Base-by-base conservation (phyloP, 2,113 vertebrate genomes). In the Xenus cinereus region DNA sequence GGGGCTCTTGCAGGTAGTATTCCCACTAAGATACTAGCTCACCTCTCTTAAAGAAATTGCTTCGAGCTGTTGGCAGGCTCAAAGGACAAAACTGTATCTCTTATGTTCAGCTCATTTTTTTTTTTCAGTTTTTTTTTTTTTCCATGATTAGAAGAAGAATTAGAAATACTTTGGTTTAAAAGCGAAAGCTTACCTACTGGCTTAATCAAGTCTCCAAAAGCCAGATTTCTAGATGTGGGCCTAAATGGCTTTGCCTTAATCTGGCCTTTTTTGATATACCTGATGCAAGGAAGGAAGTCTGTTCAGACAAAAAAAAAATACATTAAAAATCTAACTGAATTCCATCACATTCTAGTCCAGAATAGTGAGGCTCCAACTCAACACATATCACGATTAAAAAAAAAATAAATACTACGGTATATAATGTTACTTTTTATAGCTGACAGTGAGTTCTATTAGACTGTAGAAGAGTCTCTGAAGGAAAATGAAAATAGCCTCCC, bases 401-500 rank as follows among this genome's bases (percentile, higher is more conserved):
- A 59, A 81, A 91, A 74, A n/a, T n/a, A n/a, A 93, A 66, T 71
- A 94, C 85, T 92, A 90, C 16, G 2, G 67, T 80, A 96, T 94
- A 80, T 84, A 87, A 82, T 53, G 68, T 86, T 92, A 32, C 90
- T 95, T 94, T 92, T 93, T 77, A 91, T 94, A 96, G 51, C 37
- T 93, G 92, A 95, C 72, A 95, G 78, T 86, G 77, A 97, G 63
- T 75, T 96, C 88, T 76, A 97, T 95, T 95, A 96, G 79, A 74
- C 30, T 92, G 88, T 2, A 88, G 60, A 95, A 93, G 64, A 95
- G 43, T 53, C 64, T 97, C 71, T 90, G 43, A 87, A 69, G 53
- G 84, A 89, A 91, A 92, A 95, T 79, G 39, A 94, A 95, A 95
- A 95, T 84, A 95, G 81, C 74, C 54, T 96, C 91, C 75, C 90